Percentiles rank a stretch among this genome's conserved stretches.
phyloP scores from a whole-genome alignment of 2,797 vertebrate species.

The Cebuella pygmaea region DNA sequence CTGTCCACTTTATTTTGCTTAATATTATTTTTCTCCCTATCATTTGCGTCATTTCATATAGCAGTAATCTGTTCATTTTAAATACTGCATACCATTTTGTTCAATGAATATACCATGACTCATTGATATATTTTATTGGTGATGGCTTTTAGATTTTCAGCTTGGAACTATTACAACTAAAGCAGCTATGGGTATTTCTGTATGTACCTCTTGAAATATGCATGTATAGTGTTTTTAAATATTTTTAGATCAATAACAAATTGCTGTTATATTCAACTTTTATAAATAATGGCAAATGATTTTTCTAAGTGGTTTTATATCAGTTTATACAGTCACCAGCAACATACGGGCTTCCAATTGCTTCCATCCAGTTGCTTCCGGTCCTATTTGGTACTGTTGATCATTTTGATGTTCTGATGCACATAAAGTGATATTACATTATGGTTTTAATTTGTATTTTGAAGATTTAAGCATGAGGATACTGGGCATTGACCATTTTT shows the following conservation, averaged over 20 bases:
- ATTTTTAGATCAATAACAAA: background rate
- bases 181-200: background rate
- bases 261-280: background rate
- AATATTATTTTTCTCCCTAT: background rate
- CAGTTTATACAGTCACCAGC: background rate
- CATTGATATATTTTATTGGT: background rate
- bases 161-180: background rate
- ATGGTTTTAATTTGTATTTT: background rate
- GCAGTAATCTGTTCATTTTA: background rate
- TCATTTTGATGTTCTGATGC: background rate
- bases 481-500: background rate
- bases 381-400: background rate
- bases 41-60: background rate
- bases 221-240: background rate
- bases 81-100: background rate
- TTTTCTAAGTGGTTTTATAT: background rate
- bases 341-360: fast-evolving
- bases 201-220: background rate
- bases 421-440: background rate
- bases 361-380: background rate
- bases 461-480: background rate
- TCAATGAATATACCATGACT: background rate
- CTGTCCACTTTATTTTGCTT: background rate
- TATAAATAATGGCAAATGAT: background rate
- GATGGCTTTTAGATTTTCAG: background rate